Base-by-base conservation (phyloP, 2,888 invertebrate species). In the Apodemia mormo region DNA sequence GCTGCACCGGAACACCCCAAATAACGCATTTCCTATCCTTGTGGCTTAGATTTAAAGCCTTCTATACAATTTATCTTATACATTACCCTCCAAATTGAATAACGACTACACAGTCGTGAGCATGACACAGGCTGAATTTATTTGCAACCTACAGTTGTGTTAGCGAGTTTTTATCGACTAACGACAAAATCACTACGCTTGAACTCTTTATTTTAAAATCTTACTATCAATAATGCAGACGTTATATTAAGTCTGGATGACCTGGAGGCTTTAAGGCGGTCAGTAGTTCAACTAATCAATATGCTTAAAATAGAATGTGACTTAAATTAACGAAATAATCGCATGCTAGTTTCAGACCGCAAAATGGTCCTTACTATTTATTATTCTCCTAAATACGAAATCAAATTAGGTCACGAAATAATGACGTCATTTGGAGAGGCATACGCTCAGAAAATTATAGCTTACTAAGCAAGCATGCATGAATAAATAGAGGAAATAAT, bases 331-430 rank as follows among this genome's bases (percentile, higher is more conserved):
- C 54, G 54, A 7, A 54, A 54, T 54, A 54, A 54, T 54, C 54
- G 22, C 54, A 54, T 54, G 22, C 54, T 54, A 54, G 54, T 54
- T 22, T 54, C 22, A 54, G 22, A 54, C 52, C 8, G 8, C 52
- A 54, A 54, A 54, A 54, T 7, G 22, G n/a, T 54, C 52, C 45
- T 45, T 12, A 45, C 45, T 22, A 61, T 61, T 61, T 22, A 61
- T 61, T 61, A 14, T 61, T 8, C 10, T 61, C 58, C 33, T 7
- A 61, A 61, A 61, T 61, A 8, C 29, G 58, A 30, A 61, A 14
- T 61, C 30, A 61, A 61, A 61, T 33, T 30, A 61, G 58, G 58
- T 61, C 58, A 58, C 12, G 29, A 58, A 58, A 58, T 58, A 12
- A 58, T 30, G 30, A 30, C 33, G 58, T 58, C 30, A 58, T 58